Conservation (phyloP, 2,888 invertebrate species). For the Pogonocherus hispidulus region DNA sequence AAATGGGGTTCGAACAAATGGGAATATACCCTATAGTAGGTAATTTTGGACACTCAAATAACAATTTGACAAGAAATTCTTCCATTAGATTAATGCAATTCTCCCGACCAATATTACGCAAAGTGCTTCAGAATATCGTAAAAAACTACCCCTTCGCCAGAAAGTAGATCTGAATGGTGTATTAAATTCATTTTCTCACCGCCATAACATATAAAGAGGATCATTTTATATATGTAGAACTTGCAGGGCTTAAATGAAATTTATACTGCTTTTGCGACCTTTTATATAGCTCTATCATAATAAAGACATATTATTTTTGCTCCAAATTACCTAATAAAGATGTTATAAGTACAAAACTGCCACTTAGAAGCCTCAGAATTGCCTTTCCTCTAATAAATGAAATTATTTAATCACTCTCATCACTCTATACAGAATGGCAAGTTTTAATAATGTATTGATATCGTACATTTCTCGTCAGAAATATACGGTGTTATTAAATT, state of each 20-base stretch:
- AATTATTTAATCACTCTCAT: too few relatives aligned
- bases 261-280: not conserved
- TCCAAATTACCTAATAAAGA: not conserved
- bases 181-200: conserved; percentile 1
- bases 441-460: too few relatives aligned
- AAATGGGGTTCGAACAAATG: too few relatives aligned
- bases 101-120: not conserved
- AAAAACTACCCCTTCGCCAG: not conserved
- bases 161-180: not conserved
- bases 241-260: not conserved
- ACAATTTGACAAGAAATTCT: not conserved
- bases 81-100: not conserved
- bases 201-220: not conserved
- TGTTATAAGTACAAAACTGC: too few relatives aligned
- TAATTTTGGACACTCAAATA: too few relatives aligned
- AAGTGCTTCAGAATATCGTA: not conserved
- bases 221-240: not conserved
- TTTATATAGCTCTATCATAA: not conserved
- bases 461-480: too few relatives aligned
- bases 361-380: too few relatives aligned
- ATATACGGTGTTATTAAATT: too few relatives aligned
- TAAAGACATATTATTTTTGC: conserved; percentile 6
- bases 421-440: too few relatives aligned
- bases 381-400: too few relatives aligned
- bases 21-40: too few relatives aligned